Conservation (phyloP, 2,113 vertebrate species). For the Marmota monax region DNA sequence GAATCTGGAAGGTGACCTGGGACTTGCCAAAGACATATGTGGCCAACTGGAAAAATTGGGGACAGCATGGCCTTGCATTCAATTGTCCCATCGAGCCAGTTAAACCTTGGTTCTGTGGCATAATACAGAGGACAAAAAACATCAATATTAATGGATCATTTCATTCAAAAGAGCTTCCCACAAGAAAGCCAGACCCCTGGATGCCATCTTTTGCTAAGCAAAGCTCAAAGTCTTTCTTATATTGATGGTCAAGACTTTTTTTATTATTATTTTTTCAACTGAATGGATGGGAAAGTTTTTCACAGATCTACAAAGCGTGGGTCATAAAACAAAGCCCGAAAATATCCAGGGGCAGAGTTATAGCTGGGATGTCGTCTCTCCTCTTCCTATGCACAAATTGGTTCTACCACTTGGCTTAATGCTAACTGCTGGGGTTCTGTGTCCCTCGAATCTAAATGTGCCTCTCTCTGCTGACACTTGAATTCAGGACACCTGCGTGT, state of each 20-base stretch:
- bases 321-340: conserved; percentile 7
- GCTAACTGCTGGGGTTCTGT: neutral
- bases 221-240: neutral
- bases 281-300: neutral
- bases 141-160: conserved; percentile 8
- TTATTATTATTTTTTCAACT: too few relatives aligned
- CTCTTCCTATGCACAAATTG: neutral
- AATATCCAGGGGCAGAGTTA: conserved; percentile 4
- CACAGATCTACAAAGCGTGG: neutral
- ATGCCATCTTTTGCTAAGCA: neutral
- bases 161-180: neutral
- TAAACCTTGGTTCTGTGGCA: neutral
- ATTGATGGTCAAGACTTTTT: neutral
- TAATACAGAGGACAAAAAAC: conserved; percentile 49
- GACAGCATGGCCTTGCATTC: neutral
- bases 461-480: neutral
- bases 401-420: neutral
- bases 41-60: neutral
- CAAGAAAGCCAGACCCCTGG: neutral
- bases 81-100: neutral
- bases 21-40: neutral
- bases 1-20: neutral
- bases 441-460: neutral
- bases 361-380: neutral
- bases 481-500: neutral